phyloP scores from a whole-genome alignment of 2,888 invertebrate genomes.

The Xestoiulus laeticollis region DNA sequence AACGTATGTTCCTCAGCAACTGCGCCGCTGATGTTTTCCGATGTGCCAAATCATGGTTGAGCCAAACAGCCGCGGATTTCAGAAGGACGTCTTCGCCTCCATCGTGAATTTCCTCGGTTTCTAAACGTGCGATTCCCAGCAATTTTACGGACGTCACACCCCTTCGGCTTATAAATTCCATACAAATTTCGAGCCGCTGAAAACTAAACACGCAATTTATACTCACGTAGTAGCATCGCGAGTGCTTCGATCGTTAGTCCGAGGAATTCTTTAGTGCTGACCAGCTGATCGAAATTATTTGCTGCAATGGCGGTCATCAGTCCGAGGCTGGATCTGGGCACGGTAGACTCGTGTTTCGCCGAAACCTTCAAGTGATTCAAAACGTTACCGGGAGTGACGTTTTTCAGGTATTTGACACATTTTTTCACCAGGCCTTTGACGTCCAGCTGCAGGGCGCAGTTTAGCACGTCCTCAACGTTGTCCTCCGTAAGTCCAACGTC shows the following conservation, averaged over 20 bases:
- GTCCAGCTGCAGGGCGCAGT: neutral
- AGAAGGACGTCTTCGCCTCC: neutral
- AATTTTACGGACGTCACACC: too few species aligned
- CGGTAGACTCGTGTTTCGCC: neutral
- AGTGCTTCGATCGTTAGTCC: neutral
- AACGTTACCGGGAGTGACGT: neutral
- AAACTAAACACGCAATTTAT: too few species aligned
- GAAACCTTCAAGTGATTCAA: neutral
- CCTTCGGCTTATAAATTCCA: too few species aligned
- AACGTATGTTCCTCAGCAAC: neutral
- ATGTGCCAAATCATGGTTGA: neutral
- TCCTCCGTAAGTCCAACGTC: neutral
- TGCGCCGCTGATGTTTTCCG: neutral
- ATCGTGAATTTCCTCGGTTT: neutral
- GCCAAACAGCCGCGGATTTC: neutral
- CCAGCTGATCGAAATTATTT: too few species aligned
- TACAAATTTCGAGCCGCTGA: too few species aligned
- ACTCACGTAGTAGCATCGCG: neutral
- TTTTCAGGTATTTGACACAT: neutral
- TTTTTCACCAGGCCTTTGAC: neutral
- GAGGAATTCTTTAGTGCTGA: neutral
- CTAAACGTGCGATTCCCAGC: neutral
- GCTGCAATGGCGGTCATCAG: neutral
- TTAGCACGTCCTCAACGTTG: neutral
- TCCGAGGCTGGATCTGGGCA: neutral